Conservation (phyloP, 2,888 invertebrate genomes). For the Meganola albula region DNA sequence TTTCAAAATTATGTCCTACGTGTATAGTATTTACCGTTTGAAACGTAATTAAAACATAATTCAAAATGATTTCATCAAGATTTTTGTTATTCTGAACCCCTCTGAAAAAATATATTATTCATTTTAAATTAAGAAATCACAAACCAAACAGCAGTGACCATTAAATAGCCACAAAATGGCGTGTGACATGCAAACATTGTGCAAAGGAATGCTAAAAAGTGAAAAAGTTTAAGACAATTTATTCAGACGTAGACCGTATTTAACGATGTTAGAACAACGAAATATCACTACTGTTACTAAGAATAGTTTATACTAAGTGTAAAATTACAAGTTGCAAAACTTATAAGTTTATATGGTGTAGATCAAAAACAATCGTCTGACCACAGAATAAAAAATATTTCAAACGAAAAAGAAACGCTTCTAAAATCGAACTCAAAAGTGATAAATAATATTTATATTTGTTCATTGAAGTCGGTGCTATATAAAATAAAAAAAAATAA, state of each 20-base stretch:
- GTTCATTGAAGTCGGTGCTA: too few relatives aligned
- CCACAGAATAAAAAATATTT: too few relatives aligned
- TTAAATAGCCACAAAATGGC: slow-evolving; percentile 27
- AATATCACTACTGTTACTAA: slow-evolving; percentile 5
- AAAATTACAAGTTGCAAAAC: slow-evolving; percentile 5
- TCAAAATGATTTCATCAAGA: background rate
- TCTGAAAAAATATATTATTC: too few relatives aligned
- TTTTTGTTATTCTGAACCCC: too few relatives aligned
- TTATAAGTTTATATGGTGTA: too few relatives aligned
- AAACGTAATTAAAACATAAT: background rate
- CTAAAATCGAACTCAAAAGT: too few relatives aligned
- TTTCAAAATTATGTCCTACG: too few relatives aligned
- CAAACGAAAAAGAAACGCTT: too few relatives aligned
- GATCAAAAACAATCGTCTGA: too few relatives aligned
- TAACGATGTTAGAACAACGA: slow-evolving; percentile 27
- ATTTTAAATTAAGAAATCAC: slow-evolving; percentile 39
- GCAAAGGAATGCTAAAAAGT: slow-evolving; percentile 29
- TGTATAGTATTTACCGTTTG: too few relatives aligned
- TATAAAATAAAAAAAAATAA: too few relatives aligned
- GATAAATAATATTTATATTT: too few relatives aligned
- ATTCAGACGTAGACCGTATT: slow-evolving; percentile 34
- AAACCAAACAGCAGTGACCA: slow-evolving; percentile 28
- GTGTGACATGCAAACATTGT: slow-evolving; percentile 38
- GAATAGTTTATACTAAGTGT: slow-evolving; percentile 8
- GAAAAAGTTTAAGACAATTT: slow-evolving; percentile 31